Evolutionary conservation across 2,113 vertebrate genomes (phyloP), one percentile per base, ranked within the genome.

Genomic region (Vulpes vulpes): DNA sequence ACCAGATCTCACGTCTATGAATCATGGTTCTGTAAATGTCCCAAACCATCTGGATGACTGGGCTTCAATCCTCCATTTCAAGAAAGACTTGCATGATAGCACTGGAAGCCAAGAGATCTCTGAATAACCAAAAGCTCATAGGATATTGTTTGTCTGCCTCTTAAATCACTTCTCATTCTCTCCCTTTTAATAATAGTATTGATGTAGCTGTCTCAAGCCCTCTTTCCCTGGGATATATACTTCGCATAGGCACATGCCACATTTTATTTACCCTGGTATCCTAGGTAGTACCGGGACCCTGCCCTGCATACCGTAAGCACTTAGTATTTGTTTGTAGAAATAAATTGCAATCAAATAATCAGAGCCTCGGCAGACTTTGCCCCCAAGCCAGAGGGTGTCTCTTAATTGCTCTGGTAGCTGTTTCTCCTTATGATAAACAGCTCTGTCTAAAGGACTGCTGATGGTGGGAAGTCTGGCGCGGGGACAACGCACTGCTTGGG

Each of bases 11-110:
- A 94, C 55, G 60, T 83, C 91, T 53, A 89, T 86, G 95, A 98
- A 87, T 97, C 97, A 94, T 14, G 22, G 78, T 94, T 96, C 96
- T 96, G 65, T 69, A 97, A 96, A 94, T 35, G 84, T 81, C 92
- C 49, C 94, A 90, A 62, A 97, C 93, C 97, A 98, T 95, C 95
- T 98, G 96, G 92, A 53, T 27, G 67, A 71, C 90, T 83, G 57
- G 81, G 82, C 53, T 91, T 23, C 22, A 69, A 8, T 30, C 59
- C 60, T 96, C 60, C 91, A 96, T 51, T 90, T 86, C 86, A 82
- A 96, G 67, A 95, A 96, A 49, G 53, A 83, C 38, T 69, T 57
- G 53, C 32, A 17, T 3, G 62, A 76, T 2, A 53, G 60, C 6
- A 32, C 53, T 25, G 51, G 82, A 83, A 89, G 53, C 69, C 82